Percentiles rank a stretch among this genome's conserved stretches.
These are phyloP conservation scores for Calypte anna DNA, from an alignment of 2,113 vertebrate species.

Conservation along the genomic window DNA sequence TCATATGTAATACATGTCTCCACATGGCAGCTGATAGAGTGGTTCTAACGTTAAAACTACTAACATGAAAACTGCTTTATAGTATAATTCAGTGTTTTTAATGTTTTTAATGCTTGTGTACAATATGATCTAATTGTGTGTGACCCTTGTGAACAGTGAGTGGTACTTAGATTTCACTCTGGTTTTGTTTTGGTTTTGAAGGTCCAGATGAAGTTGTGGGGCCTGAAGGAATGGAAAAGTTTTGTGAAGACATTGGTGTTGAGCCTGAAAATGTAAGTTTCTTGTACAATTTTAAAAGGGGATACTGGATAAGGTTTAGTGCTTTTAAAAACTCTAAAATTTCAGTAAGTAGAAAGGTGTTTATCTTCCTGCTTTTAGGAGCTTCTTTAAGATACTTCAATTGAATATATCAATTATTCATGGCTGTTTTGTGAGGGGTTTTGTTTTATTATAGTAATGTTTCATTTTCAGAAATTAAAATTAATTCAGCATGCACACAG, in stretches of 20 bases:
- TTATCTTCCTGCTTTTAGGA: not conserved
- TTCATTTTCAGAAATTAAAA: not conserved
- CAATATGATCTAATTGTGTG: not conserved
- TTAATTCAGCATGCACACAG: not conserved
- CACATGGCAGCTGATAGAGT: not conserved
- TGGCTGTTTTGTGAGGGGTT: not conserved
- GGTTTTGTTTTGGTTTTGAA: conserved; percentile 70
- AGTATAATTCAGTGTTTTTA: not conserved
- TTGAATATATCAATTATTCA: not conserved
- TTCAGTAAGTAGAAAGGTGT: not conserved
- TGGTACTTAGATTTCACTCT: not conserved
- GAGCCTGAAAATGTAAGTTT: conserved; percentile 96
- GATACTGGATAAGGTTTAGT: not conserved
- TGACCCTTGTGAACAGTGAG: not conserved
- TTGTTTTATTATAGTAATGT: not conserved
- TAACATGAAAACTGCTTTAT: not conserved
- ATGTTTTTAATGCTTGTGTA: not conserved
- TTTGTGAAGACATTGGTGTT: conserved; percentile 96
- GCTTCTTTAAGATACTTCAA: not conserved
- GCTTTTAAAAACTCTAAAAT: not conserved
- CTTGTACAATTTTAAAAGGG: not conserved
- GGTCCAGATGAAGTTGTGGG: conserved; percentile 92
- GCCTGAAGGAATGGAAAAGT: conserved; percentile 97
- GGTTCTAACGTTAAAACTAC: not conserved
- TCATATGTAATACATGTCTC: rapidly evolving